A percentile compares a stretch with the other conserved stretches of the same genome.
phyloP scores from a whole-genome alignment of 2,797 vertebrate species.

The Falco rusticolus region DNA sequence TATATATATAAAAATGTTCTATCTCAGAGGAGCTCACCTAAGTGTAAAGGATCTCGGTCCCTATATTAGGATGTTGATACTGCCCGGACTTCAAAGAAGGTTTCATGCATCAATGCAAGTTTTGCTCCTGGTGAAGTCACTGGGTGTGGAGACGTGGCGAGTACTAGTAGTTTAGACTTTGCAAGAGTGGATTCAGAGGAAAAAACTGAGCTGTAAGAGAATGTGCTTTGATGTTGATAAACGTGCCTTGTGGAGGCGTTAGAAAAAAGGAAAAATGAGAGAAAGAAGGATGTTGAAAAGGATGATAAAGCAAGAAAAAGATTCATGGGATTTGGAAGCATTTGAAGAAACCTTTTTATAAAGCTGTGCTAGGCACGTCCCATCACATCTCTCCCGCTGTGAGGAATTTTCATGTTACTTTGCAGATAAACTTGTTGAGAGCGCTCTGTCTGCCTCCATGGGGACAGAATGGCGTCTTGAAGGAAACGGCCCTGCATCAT shows the following conservation, averaged over 20 bases:
- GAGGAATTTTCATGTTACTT: slow-evolving; percentile 71
- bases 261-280: slow-evolving; percentile 12
- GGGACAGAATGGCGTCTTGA: background rate
- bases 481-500: background rate
- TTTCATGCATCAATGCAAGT: background rate
- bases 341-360: slow-evolving; percentile 61
- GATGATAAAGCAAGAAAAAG: slow-evolving; percentile 61
- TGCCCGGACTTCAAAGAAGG: background rate
- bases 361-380: slow-evolving; percentile 41
- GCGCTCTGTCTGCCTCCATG: slow-evolving; percentile 31
- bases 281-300: slow-evolving; percentile 56
- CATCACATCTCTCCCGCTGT: slow-evolving; percentile 58
- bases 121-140: background rate
- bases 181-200: background rate
- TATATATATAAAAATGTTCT: background rate
- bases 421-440: slow-evolving; percentile 71
- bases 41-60: background rate
- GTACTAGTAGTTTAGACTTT: background rate
- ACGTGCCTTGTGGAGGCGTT: background rate
- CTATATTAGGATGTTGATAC: rapidly evolving
- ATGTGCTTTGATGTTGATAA: slow-evolving; percentile 54
- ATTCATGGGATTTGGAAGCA: slow-evolving; percentile 58
- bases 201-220: background rate
- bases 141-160: background rate
- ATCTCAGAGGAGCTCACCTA: background rate